phyloP scores from a whole-genome alignment of 2,797 vertebrate genomes.

The Phyllotis vaccarum region DNA sequence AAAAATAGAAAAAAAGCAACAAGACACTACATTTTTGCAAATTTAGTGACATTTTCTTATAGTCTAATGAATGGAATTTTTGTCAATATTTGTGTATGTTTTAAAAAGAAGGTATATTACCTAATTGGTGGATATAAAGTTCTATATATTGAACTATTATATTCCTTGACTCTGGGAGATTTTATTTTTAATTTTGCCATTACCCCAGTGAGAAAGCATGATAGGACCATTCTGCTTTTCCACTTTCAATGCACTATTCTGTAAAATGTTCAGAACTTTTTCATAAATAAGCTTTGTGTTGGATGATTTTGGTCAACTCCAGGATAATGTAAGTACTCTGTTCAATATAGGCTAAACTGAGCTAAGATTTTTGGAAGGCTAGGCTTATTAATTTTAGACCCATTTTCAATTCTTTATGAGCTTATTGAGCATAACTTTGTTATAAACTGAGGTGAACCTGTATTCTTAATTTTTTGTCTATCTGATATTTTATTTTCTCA shows the following conservation, averaged over 20 bases:
- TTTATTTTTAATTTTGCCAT: neutral
- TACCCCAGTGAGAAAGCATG: neutral
- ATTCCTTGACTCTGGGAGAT: neutral
- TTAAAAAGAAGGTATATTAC: neutral
- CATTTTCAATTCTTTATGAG: neutral
- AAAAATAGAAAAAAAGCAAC: neutral
- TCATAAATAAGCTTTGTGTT: neutral
- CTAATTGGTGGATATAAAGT: slow-evolving; percentile 34
- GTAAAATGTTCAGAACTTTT: neutral
- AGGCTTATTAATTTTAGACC: neutral
- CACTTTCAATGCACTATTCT: neutral
- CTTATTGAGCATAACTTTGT: neutral
- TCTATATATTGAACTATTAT: slow-evolving; percentile 5
- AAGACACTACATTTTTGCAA: neutral
- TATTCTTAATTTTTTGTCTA: slow-evolving; percentile 47
- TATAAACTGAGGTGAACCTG: neutral
- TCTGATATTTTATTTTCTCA: slow-evolving; percentile 18
- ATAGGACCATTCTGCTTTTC: neutral
- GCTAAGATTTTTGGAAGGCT: neutral
- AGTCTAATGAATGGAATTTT: slow-evolving; percentile 20
- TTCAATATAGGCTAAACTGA: neutral
- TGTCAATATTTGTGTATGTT: neutral
- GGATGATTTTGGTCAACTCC: neutral
- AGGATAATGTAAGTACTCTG: neutral
- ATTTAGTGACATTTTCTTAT: slow-evolving; percentile 3